Evolutionary conservation across 2,113 vertebrate genomes (phyloP), one percentile per base, ranked within the genome.

Genomic region (Pycnonotus jocosus): DNA sequence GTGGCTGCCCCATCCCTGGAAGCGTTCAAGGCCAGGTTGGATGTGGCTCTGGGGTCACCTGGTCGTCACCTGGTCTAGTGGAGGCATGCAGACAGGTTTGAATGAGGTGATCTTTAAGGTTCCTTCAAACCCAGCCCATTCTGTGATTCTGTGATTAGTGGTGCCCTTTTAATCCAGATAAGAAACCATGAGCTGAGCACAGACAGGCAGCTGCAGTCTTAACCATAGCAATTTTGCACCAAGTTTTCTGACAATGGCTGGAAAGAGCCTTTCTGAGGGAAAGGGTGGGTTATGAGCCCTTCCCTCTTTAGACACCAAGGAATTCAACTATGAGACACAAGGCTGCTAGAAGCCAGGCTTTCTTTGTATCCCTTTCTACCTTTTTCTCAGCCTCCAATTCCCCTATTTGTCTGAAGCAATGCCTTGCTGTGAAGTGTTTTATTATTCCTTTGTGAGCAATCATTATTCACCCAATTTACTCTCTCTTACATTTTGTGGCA

Each of bases 11-110:
- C 61, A 40, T 31, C n/a, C n/a, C 11, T 54, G 54, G 40, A 3
- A 40, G 17, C 15, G 30, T 19, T 2, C 54, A 31, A 48, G 21
- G 10, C 21, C 47, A 31, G 24, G n/a, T 3, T 54, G 54, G 30
- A 61, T 27, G 40, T 3, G 60, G 30, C 30, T 74, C 45, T n/a
- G n/a, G n/a, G n/a, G 45, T 12, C 7, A 6, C 14, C 30, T 61
- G 47, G 24, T 0, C 1, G 45, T 12, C 7, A 6, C 14, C 30
- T 61, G 47, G 24, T 0, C 1, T 6, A 16, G 54, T 35, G 17
- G 21, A 31, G 17, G 13, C 33, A 24, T 17, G 37, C 12, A 58
- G 37, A 14, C 0, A 2, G 11, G 2, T 35, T 54, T 28, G 21
- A 61, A 48, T 3, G 3, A 10, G 30, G 15, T 35, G 6, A 25